These are phyloP conservation scores for Haliclona indistincta DNA, from an alignment of 37 sponge, comb jelly and placozoan species.

Conservation along the genomic window DNA sequence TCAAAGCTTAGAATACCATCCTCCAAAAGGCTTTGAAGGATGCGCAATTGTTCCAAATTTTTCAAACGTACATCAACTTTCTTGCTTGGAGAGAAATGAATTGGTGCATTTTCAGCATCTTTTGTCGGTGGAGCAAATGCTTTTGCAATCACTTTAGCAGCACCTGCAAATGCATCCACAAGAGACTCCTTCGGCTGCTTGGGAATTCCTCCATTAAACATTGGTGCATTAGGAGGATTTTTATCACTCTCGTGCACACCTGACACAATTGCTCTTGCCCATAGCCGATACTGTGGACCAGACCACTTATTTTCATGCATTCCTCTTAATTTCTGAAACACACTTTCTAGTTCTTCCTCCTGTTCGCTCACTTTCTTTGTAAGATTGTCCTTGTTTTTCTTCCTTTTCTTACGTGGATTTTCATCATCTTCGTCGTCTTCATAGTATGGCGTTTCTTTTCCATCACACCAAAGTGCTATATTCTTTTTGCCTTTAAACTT, in stretches of 20 bases:
- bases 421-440: too few relatives aligned
- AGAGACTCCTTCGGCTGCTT: constrained; percentile 11
- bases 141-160: constrained; percentile 18
- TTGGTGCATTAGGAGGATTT: constrained; percentile 23
- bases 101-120: neutral
- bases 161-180: neutral
- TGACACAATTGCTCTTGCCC: too few relatives aligned
- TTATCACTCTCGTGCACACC: constrained; percentile 6
- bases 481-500: neutral
- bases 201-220: constrained; percentile 14
- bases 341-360: constrained; percentile 16
- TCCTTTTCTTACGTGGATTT: too few relatives aligned
- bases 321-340: constrained; percentile 15
- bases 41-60: constrained; percentile 21
- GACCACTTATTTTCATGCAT: constrained; percentile 21
- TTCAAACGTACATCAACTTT: constrained; percentile 12
- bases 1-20: too few relatives aligned
- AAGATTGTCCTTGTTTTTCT: neutral
- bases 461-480: constrained; percentile 19
- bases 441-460: neutral
- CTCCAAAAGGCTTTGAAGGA: too few relatives aligned
- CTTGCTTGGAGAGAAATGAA: constrained; percentile 2
- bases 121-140: neutral
- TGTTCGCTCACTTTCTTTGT: neutral
- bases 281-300: constrained; percentile 28